These are phyloP conservation scores for Eutolmus rufibarbis DNA, from an alignment of 2,888 invertebrate species.

Conservation along the genomic window DNA sequence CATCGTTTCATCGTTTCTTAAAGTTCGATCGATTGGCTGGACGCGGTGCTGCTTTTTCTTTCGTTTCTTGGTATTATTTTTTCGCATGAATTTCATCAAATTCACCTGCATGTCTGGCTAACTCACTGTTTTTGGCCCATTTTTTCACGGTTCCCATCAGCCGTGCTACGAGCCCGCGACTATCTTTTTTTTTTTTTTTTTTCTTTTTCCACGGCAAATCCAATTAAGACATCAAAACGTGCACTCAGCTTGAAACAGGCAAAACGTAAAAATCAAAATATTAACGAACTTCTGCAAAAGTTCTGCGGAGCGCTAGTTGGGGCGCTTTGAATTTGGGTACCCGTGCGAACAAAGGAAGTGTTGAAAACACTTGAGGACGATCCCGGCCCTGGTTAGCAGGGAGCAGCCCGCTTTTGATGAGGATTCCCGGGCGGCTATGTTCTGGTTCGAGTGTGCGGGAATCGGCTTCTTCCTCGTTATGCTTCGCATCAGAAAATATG, in stretches of 20 bases:
- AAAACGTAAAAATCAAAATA: constrained; percentile 3
- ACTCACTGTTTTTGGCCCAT: not conserved
- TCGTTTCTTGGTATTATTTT: not conserved
- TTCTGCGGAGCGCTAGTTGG: not conserved
- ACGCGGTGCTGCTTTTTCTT: not conserved
- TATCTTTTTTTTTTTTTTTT: not conserved
- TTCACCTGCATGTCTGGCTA: constrained; percentile 20
- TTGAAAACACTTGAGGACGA: constrained; percentile 8
- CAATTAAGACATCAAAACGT: constrained; percentile 39
- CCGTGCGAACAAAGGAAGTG: constrained; percentile 6
- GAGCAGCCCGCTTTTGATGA: not conserved
- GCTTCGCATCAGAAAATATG: constrained; percentile 6
- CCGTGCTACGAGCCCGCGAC: not conserved
- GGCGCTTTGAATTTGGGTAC: not conserved
- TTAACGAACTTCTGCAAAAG: not conserved
- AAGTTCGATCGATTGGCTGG: constrained; percentile 8
- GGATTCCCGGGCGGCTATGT: not conserved
- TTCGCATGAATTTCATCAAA: constrained; percentile 35
- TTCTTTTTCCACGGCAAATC: not conserved
- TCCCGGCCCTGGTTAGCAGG: not conserved
- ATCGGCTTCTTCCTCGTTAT: constrained; percentile 9
- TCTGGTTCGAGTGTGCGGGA: not conserved
- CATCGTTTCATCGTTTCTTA: not conserved
- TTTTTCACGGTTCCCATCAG: not conserved
- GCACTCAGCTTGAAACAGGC: constrained; percentile 15